Base-by-base conservation (phyloP, 1,140 invertebrate species). In the Euwallacea fornicatus region DNA sequence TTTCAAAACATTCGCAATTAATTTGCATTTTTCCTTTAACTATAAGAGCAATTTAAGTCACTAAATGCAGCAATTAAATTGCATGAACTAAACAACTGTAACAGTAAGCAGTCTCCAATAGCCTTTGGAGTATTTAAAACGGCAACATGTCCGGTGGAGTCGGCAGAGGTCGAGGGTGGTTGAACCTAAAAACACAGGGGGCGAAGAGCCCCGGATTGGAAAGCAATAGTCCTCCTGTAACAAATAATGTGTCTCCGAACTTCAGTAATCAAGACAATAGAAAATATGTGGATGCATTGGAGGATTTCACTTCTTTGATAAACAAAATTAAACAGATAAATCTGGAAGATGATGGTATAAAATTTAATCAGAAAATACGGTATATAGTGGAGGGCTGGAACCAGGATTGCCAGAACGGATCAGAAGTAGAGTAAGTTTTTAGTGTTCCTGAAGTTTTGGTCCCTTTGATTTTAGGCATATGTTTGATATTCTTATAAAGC, bases 351-450 rank as follows among this genome's bases (percentile, higher is more conserved):
- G 78, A 80, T 75, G 78, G 77, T 15, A 80, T 79, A 63, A 59
- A 75, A 54, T 75, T 79, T 60, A 79, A 79, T 72, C 77, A 79
- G 68, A 80, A 80, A 65, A 73, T 78, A 7, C 76, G 74, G 66
- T 68, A 76, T 63, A 76, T 79, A 33, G 67, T 74, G 33, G 75
- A 80, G 58, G 60, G 42, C n/a, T 78, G 76, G 73, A 55, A 61
- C 8, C 43, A 76, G 58, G 72, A 71, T 42, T 80, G 79, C 66
- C 41, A 71, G 44, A 76, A 63, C 33, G 50, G 61, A 60, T 43
- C 66, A 44, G 75, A 78, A 50, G 77, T 79, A 7, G 73, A 75
- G 79, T 80, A 78, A 78, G 74, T 75, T 42, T 56, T 69, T 33
- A 4, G 21, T 33, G 21, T 33, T 33, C 21, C 4, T 33, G 21